Percentiles rank a stretch among this genome's conserved stretches.
phyloP scores from a whole-genome alignment of 2,113 vertebrate genomes.

The Tamias sibiricus region DNA sequence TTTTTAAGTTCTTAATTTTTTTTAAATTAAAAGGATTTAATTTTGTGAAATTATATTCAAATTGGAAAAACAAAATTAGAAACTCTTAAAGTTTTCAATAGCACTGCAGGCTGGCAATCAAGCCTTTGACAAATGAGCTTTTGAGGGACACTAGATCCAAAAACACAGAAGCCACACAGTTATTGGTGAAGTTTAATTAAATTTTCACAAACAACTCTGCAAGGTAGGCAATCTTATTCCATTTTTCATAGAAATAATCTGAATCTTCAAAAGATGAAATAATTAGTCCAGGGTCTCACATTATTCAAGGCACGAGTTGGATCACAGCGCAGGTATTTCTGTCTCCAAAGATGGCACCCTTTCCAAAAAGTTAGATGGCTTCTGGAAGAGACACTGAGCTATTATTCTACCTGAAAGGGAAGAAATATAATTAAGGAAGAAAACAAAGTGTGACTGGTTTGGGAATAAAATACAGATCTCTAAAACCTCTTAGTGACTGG shows the following conservation, averaged over 20 bases:
- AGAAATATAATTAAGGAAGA: background rate
- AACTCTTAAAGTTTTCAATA: background rate
- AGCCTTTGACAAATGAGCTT: background rate
- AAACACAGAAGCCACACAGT: background rate
- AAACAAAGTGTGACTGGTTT: background rate
- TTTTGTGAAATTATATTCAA: too few species aligned
- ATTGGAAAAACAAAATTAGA: too few species aligned
- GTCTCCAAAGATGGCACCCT: background rate
- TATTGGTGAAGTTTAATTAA: constrained; percentile 58
- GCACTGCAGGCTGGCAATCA: background rate
- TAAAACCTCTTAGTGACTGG: background rate
- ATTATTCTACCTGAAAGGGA: background rate
- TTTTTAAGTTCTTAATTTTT: too few species aligned
- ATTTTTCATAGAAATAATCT: constrained; percentile 37
- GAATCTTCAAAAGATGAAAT: constrained; percentile 29
- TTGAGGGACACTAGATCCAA: background rate
- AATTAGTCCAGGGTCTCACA: background rate
- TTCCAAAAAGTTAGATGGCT: background rate
- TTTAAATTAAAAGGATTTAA: too few species aligned
- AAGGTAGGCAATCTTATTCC: background rate
- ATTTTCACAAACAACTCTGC: constrained; percentile 44
- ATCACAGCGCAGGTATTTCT: background rate
- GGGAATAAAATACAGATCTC: background rate
- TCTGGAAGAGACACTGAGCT: background rate
- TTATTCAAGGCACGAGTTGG: background rate